A percentile compares a stretch with the other conserved stretches of the same genome.
Conservation (phyloP, 2,888 invertebrate genomes). For the Ctena decussata region DNA sequence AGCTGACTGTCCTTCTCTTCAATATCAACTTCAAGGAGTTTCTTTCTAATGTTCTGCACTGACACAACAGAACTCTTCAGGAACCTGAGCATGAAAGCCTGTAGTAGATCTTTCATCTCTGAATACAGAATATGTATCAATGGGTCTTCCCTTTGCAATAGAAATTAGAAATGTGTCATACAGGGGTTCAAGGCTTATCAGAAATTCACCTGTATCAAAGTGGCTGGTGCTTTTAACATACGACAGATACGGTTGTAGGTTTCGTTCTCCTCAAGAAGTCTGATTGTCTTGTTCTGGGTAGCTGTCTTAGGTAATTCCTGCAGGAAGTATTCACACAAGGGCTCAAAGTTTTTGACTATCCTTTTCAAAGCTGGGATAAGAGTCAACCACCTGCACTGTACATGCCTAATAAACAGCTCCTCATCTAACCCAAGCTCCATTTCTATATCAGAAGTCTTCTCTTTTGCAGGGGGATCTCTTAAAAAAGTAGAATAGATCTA, state of each 20-base stretch:
- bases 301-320: constrained; percentile 32
- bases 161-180: constrained; percentile 46
- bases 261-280: constrained; percentile 36
- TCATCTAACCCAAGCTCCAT: constrained; percentile 50
- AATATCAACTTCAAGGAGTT: constrained; percentile 29
- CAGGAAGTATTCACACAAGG: constrained; percentile 41
- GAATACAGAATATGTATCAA: constrained; percentile 50
- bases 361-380: constrained; percentile 51
- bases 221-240: constrained; percentile 44
- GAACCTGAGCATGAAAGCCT: constrained; percentile 54
- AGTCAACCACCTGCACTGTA: constrained; percentile 60
- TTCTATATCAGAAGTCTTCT: constrained; percentile 55
- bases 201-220: constrained; percentile 47
- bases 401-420: constrained; percentile 54
- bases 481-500: constrained; percentile 62
- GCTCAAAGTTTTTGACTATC: constrained; percentile 46
- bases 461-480: constrained; percentile 52
- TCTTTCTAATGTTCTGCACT: constrained; percentile 24
- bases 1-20: background rate
- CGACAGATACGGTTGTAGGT: constrained; percentile 51
- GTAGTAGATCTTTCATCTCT: constrained; percentile 44
- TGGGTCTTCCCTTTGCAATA: constrained; percentile 51
- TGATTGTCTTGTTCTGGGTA: constrained; percentile 33
- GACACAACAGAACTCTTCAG: constrained; percentile 21
- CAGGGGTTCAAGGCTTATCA: constrained; percentile 38